These are phyloP conservation scores for Tapirus terrestris DNA, from an alignment of 2,113 vertebrate species.

Conservation along the genomic window DNA sequence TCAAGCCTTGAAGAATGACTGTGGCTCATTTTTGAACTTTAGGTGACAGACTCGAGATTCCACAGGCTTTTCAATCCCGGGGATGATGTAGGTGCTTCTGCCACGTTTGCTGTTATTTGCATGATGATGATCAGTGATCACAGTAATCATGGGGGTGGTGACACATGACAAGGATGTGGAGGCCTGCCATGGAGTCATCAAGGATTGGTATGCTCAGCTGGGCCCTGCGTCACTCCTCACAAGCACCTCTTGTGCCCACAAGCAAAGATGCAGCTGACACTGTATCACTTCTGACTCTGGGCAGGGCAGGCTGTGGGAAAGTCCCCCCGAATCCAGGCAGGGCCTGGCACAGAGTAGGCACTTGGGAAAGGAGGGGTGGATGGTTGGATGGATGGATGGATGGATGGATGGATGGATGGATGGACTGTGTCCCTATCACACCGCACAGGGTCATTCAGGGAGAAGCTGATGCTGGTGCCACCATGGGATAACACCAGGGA, in stretches of 20 bases:
- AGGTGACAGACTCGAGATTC: background rate
- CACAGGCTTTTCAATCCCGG: background rate
- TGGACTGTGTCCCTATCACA: background rate
- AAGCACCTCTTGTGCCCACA: background rate
- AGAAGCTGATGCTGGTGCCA: background rate
- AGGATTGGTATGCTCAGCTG: background rate
- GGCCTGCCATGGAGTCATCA: background rate
- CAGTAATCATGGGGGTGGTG: background rate
- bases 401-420: background rate
- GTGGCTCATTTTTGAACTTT: background rate
- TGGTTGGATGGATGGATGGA: background rate
- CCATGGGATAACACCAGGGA: background rate
- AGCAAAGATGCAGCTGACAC: background rate
- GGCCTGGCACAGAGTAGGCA: background rate
- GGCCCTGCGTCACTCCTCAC: background rate
- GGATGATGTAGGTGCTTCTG: background rate
- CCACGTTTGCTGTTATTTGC: background rate
- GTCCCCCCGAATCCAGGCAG: background rate
- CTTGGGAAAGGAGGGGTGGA: background rate
- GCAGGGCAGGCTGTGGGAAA: background rate
- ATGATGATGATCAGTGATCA: slow-evolving; percentile 24
- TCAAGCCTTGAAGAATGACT: background rate
- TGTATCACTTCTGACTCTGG: background rate
- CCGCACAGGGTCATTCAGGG: background rate
- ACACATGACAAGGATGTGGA: background rate